Evolutionary conservation across 2,888 invertebrate genomes (phyloP), one percentile per base, ranked within the genome.

Genomic region (Tineola bisselliella): DNA sequence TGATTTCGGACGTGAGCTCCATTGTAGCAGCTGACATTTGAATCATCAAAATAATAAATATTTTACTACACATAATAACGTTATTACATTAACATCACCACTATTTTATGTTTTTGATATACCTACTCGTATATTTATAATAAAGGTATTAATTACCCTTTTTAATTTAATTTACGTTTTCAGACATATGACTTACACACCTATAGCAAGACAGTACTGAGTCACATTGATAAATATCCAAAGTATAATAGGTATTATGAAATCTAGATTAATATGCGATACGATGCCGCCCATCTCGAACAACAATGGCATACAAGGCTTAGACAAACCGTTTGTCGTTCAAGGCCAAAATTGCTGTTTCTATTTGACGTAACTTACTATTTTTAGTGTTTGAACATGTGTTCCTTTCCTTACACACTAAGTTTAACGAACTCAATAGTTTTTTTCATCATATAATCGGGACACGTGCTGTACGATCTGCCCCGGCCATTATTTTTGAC

Each of bases 311-410:
- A 13, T 48, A 10, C 48, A 48, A 48, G 48, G 8, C 48, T 43
- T 43, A 48, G 48, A 17, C 15, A 48, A 48, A 48, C 2, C 48
- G 15, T 48, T 48, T 48, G 48, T 48, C 48, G 48, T 48, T 73
- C 82, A 82, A 81, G 83, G 81, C 71, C 79, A 70, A 74, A 67
- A 70, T 70, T 74, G 75, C 74, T 74, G 73, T 74, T 72, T 70
- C 66, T 65, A 66, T 64, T 66, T 77, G 74, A 70, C 76, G 75
- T 74, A 76, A 79, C 64, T 61, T 58, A 65, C 70, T 81, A 77
- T 77, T 77, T 79, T 72, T 71, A 70, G 68, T 62, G 44, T 61
- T 63, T 61, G 61, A 73, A 72, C 70, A 66, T 58, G 33, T 58
- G 58, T 58, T 15, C 33, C 30, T 33, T 58, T 15, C 33, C 30